Base-by-base conservation (phyloP, 2,797 vertebrate species). In the Nasua narica region DNA sequence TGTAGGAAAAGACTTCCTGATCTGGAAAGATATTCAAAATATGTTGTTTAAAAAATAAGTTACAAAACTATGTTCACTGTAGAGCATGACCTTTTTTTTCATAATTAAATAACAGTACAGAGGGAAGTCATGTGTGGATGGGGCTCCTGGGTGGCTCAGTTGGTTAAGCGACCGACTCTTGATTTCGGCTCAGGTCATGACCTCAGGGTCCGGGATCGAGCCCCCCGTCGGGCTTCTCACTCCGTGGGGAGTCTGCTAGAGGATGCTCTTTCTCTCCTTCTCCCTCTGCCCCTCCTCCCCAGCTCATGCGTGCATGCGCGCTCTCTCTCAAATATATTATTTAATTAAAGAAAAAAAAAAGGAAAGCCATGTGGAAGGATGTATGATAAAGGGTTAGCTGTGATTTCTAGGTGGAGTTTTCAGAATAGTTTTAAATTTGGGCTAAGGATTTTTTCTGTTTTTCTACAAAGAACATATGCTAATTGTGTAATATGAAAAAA, bases 401-500 rank as follows among this genome's bases (percentile, higher is more conserved):
- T 85, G 83, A 78, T 90, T 56, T 95, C 60, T 78, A 89, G 70
- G 90, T 62, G 91, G 83, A 91, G 48, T 94, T 97, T 95, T 92
- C 77, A 90, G 70, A 92, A 92, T 79, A 69, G 76, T 87, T 84
- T 91, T 95, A 54, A 95, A 95, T 89, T 94, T 86, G 76, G 60
- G 89, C 74, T 92, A 60, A 62, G 25, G 14, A 40, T 78, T 56
- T 85, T 77, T 65, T 18, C 40, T 91, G 72, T 74, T 93, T 95
- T 96, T 69, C 79, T 96, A 96, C 79, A 91, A 95, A 93, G 92
- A 96, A 91, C 95, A 97, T 87, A 91, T 93, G 92, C 67, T 95
- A 97, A 97, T 97, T 96, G 84, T 93, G 65, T 74, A 96, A 93
- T 88, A 78, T 83, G 87, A 88, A 82, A 92, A 94, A 87, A 95